Evolutionary conservation across 2,888 invertebrate species (phyloP), one percentile per base, ranked within the genome.

Genomic region (Bellardia pandia): DNA sequence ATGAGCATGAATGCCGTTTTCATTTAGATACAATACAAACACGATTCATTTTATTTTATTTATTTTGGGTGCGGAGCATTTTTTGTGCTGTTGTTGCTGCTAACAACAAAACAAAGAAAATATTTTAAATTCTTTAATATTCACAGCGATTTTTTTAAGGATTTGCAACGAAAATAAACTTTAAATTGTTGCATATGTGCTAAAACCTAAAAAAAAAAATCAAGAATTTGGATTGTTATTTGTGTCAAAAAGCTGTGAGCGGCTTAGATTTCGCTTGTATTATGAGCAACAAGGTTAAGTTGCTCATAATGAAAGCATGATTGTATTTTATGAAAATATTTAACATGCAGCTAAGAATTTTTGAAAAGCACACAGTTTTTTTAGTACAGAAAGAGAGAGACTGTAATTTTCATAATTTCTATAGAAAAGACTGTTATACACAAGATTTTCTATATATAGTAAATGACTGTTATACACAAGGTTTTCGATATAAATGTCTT

Each of bases 61-160:
- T 60, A 14, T 79, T 79, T 81, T 37, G 81, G 81, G 81, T 81
- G 81, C 48, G 68, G 81, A 75, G 37, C 11, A 23, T 45, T 40
- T 71, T 42, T 64, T 42, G 7, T 62, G 45, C 13, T 13, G 11
- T 42, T 71, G 62, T 48, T n/a, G 9, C 58, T 81, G 74, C 42
- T 75, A 58, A 56, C 23, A 77, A 71, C 30, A 76, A 56, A 64
- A 23, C 37, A 83, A 77, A 83, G 7, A 42, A 77, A 83, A 83
- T 83, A 72, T 40, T 53, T 30, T 11, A n/a, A 83, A 83, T 83
- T 83, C 71, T 72, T 83, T 56, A 30, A 64, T 23, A 77, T 64
- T 56, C 33, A 71, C 48, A 40, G 45, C 51, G 62, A 58, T 48
- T 64, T 58, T 62, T 58, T 16, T 7, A 69, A 30, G 76, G 40